These are phyloP conservation scores for Gymnarchus niloticus DNA, from an alignment of 2,113 vertebrate genomes.

Conservation along the genomic window DNA sequence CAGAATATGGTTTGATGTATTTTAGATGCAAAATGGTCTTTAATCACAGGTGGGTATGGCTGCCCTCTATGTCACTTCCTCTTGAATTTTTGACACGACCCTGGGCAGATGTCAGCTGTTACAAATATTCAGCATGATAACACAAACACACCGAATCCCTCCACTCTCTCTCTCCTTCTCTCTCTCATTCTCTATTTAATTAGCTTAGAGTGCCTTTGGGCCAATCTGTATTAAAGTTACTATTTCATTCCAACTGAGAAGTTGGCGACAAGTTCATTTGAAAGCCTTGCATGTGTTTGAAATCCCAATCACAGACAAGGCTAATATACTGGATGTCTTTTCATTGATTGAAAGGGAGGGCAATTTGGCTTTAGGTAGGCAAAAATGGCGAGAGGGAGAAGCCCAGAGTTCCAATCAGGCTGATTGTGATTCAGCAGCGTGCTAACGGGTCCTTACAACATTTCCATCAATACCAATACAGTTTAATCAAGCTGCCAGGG, in stretches of 20 bases:
- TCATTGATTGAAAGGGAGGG: conserved; percentile 49
- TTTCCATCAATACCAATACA: conserved; percentile 60
- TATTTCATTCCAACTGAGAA: conserved; percentile 38
- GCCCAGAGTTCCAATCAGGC: conserved; percentile 42
- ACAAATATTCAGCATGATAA: conserved; percentile 63
- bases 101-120: conserved; percentile 55
- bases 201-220: conserved; percentile 59
- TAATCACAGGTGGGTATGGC: neutral
- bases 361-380: conserved; percentile 24
- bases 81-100: neutral
- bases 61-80: neutral
- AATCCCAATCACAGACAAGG: conserved; percentile 44
- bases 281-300: conserved; percentile 40
- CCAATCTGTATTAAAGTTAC: conserved; percentile 41
- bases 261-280: conserved; percentile 38
- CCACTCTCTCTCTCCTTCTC: conserved; percentile 45
- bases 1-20: neutral
- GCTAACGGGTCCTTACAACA: conserved; percentile 43
- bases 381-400: conserved; percentile 34
- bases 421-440: conserved; percentile 44
- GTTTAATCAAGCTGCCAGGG: conserved; percentile 65
- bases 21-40: neutral
- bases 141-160: conserved; percentile 57
- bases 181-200: conserved; percentile 61
- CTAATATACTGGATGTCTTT: conserved; percentile 54